Evolutionary conservation across 2,797 vertebrate species (phyloP).

Genomic region (Anableps anableps): DNA sequence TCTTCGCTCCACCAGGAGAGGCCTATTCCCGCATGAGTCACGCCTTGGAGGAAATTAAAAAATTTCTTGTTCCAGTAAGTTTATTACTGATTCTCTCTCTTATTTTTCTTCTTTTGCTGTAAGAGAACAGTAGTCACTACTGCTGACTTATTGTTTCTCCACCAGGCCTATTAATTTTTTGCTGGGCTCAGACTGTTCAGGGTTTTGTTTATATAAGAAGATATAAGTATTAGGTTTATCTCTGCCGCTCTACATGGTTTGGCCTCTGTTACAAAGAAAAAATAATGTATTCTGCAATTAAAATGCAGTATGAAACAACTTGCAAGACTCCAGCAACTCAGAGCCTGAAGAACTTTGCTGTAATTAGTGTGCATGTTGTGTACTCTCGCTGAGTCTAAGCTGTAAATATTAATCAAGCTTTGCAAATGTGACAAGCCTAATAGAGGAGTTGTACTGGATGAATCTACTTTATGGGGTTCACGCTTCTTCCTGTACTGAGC

Average conservation of each 20-base stretch:
- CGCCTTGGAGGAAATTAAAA: constrained; percentile 98
- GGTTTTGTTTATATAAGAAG: constrained; percentile 44
- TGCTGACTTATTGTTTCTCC: constrained; percentile 40
- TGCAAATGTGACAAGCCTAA: constrained; percentile 70
- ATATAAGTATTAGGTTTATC: constrained; percentile 28
- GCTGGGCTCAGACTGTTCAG: constrained; percentile 10
- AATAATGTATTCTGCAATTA: constrained; percentile 79
- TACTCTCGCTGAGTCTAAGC: constrained; percentile 70
- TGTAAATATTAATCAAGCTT: constrained; percentile 83
- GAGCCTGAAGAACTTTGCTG: constrained; percentile 73
- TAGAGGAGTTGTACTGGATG: constrained; percentile 53
- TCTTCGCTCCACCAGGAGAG: constrained; percentile 98
- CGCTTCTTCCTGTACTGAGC: constrained; percentile 49
- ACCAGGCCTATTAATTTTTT: constrained; percentile 34
- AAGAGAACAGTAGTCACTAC: constrained; percentile 18
- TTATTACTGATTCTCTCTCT: constrained; percentile 57
- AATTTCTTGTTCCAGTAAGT: constrained; percentile 99
- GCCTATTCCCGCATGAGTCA: constrained; percentile 99
- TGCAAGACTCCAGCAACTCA: constrained; percentile 63
- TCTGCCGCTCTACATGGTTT: constrained; percentile 27
- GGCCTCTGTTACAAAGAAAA: constrained; percentile 48
- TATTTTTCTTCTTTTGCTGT: constrained; percentile 17
- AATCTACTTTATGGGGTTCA: constrained; percentile 56
- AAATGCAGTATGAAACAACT: constrained; percentile 71
- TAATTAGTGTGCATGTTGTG: constrained; percentile 81